phyloP scores from a whole-genome alignment of 2,888 invertebrate species.

The Cremastinae sp. region DNA sequence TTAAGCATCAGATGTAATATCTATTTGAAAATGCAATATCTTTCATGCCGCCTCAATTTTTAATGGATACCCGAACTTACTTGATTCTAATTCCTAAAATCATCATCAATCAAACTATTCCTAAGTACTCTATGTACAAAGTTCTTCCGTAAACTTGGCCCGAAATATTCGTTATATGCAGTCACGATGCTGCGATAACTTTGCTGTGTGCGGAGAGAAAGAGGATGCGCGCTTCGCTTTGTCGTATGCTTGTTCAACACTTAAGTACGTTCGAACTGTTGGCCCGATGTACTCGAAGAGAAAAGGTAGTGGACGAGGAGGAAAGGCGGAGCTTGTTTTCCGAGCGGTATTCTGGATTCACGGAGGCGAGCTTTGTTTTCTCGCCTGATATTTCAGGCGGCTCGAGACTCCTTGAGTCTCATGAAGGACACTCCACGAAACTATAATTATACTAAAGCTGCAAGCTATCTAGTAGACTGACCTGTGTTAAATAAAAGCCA shows the following conservation, averaged over 20 bases:
- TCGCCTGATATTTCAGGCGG: constrained; percentile 46
- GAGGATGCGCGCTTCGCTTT: constrained; percentile 1
- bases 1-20: no score
- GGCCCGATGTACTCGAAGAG: neutral
- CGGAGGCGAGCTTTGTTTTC: constrained; percentile 32
- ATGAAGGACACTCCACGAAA: constrained; percentile 9
- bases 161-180: constrained; percentile 14
- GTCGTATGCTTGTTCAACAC: constrained; percentile 40
- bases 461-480: neutral
- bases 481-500: constrained; percentile 9
- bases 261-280: constrained; percentile 46
- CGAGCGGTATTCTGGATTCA: constrained; percentile 24
- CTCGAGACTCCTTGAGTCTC: constrained; percentile 11
- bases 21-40: no score
- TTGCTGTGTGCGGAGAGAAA: constrained; percentile 17
- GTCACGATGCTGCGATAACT: constrained; percentile 31
- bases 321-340: constrained; percentile 11
- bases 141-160: constrained; percentile 4
- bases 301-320: neutral
- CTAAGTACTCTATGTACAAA: neutral
- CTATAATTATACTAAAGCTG: constrained; percentile 22
- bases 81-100: neutral
- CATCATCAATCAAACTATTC: neutral
- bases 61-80: neutral
- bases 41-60: no score